These are phyloP conservation scores for Danionella cerebrum DNA, from an alignment of 2,113 vertebrate species.

Conservation along the genomic window DNA sequence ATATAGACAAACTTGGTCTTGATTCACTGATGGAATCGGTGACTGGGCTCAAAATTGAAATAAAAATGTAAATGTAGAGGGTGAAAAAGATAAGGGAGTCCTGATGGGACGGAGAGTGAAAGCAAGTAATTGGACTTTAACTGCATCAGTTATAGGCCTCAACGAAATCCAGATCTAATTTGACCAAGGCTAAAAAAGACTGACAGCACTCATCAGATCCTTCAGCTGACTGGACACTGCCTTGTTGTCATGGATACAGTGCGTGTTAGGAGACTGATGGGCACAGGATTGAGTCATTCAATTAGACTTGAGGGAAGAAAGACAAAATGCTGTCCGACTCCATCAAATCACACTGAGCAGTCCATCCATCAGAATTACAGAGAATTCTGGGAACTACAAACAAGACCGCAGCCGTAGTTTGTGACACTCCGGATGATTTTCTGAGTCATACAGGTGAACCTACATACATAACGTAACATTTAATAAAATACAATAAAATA, in stretches of 20 bases:
- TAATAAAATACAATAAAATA: too few species aligned
- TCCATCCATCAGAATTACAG: constrained; percentile 7
- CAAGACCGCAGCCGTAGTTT: neutral
- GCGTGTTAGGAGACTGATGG: constrained; percentile 22
- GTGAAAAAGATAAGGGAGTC: constrained; percentile 31
- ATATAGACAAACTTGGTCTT: constrained; percentile 19
- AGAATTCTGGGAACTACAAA: neutral
- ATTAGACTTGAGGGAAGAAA: constrained; percentile 9
- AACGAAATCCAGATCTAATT: constrained; percentile 42
- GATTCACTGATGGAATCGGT: constrained; percentile 27
- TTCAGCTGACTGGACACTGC: constrained; percentile 4
- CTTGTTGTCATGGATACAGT: constrained; percentile 33
- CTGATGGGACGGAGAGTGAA: constrained; percentile 22
- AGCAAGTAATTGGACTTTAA: constrained; percentile 36
- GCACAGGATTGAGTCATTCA: constrained; percentile 22
- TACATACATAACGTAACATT: too few species aligned
- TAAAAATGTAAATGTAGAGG: constrained; percentile 37
- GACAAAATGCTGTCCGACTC: constrained; percentile 25
- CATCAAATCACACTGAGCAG: constrained; percentile 12
- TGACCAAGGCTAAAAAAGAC: constrained; percentile 30
- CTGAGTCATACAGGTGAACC: neutral
- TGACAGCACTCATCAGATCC: constrained; percentile 32
- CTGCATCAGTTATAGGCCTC: constrained; percentile 26
- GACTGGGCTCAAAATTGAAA: constrained; percentile 30
- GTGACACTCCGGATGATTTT: neutral